Conservation (phyloP, 2,797 vertebrate genomes). For the Hippocampus kuda region DNA sequence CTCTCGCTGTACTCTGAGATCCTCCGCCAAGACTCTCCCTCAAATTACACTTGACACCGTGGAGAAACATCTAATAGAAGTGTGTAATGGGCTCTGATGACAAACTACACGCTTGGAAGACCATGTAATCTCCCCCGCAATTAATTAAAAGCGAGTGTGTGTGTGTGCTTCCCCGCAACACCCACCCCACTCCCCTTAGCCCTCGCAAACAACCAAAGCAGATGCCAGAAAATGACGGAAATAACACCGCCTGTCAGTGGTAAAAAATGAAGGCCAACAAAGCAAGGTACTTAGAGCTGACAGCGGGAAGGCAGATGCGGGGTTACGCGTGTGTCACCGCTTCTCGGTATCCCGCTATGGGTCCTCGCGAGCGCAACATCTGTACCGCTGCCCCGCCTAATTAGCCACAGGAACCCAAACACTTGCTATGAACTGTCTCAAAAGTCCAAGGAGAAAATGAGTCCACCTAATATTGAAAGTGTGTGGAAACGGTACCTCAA, state of each 20-base stretch:
- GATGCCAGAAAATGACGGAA: constrained; percentile 94
- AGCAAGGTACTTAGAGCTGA: constrained; percentile 82
- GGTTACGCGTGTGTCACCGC: constrained; percentile 72
- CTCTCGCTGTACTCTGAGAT: constrained; percentile 69
- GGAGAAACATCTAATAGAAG: constrained; percentile 99
- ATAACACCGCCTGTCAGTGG: constrained; percentile 91
- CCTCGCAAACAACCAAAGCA: constrained; percentile 70
- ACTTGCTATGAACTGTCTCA: constrained; percentile 60
- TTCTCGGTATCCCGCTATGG: constrained; percentile 70
- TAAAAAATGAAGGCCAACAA: constrained; percentile 98
- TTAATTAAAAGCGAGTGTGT: constrained; percentile 92
- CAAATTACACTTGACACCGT: constrained; percentile 99
- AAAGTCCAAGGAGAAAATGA: constrained; percentile 35
- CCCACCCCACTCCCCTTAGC: constrained; percentile 30
- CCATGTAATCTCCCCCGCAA: constrained; percentile 99
- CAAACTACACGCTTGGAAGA: constrained; percentile 99
- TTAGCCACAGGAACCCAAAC: constrained; percentile 69
- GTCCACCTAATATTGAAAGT: neutral
- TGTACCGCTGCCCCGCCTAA: constrained; percentile 78
- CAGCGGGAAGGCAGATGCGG: constrained; percentile 85
- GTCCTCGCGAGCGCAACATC: constrained; percentile 78
- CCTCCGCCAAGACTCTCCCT: constrained; percentile 78
- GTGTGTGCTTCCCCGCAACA: constrained; percentile 14
- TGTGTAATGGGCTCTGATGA: constrained; percentile 99
- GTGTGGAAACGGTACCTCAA: neutral